These are phyloP conservation scores for Daktulosphaira vitifoliae DNA, from an alignment of 1,140 invertebrate species.

Conservation along the genomic window DNA sequence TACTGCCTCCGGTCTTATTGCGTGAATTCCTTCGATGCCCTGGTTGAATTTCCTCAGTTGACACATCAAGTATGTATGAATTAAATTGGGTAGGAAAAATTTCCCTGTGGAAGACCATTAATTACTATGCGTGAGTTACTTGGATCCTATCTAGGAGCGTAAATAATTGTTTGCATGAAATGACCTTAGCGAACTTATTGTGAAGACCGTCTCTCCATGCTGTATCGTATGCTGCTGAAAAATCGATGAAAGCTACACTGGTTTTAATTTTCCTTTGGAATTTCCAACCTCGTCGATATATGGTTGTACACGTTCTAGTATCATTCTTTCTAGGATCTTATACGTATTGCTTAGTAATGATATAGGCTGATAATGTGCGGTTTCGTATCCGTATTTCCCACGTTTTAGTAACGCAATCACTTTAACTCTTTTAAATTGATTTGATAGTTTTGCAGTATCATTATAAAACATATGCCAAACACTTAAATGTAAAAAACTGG, in stretches of 20 bases:
- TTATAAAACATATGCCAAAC: background rate
- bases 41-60: too few relatives aligned
- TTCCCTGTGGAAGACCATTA: conserved; percentile 27
- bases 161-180: background rate
- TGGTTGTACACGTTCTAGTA: background rate
- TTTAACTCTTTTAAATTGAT: background rate
- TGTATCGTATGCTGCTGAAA: background rate
- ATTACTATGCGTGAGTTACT: conserved; percentile 30
- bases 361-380: background rate
- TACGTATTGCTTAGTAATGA: background rate
- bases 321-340: conserved; percentile 1
- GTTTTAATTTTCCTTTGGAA: background rate
- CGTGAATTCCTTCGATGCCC: too few relatives aligned
- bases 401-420: background rate
- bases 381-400: background rate
- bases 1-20: too few relatives aligned
- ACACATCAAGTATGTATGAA: background rate
- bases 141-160: background rate
- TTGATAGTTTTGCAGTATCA: background rate
- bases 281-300: background rate
- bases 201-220: background rate
- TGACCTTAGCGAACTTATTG: background rate
- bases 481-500: too few relatives aligned
- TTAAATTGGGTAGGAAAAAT: background rate
- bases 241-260: background rate